Base-by-base conservation (phyloP, 2,888 invertebrate genomes). In the Caenorhabditis afra region DNA sequence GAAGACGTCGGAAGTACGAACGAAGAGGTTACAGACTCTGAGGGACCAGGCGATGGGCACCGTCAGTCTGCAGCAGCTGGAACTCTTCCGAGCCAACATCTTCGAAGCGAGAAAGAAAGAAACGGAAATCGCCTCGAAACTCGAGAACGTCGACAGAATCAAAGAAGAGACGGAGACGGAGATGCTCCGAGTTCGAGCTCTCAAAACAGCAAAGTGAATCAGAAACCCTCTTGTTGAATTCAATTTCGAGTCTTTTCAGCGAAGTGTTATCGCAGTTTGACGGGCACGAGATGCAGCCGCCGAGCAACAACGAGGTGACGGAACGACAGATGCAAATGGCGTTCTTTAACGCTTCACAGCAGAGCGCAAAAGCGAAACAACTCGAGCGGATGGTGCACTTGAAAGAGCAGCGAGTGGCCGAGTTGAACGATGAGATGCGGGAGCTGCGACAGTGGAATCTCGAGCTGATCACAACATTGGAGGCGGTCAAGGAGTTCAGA, bases 391-490 rank as follows among this genome's bases (percentile, higher is more conserved):
- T 65, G 70, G 41, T 81, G n/a, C 81, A 79, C 55, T 59, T 79
- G 68, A 59, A 79, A 41, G 81, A 84, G 37, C 66, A 65, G 12
- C 76, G 79, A 61, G 22, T 84, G 29, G 62, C 41, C 12, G 79
- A 83, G 20, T 29, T 76, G 47, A 61, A 66, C 52, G 82, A 83
- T 10, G 82, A 84, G 45, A 49, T 83, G 41, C 70, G 81, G 44
- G 84, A 85, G n/a, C 55, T 85, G 16, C 75, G 53, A 37, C 59
- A 82, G 57, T 73, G 78, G 68, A 81, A 87, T 58, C 59, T 82
- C 18, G 85, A 84, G 57, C 50, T 81, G 45, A 65, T 80, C 16
- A 58, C 58, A 1, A 49, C 75, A 5, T 14, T 81, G 45, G 77
- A 78, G 53, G 68, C 55, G n/a, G 41, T 83, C 11, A 76, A 79